These are phyloP conservation scores for Felis catus DNA, from an alignment of 2,113 vertebrate genomes.

Conservation along the genomic window F.catus_Fca126_mat1.0 CM031413.1:23171501-23172000, in stretches of 20 bases:
- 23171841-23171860: constrained; percentile 45
- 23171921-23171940: constrained; percentile 32
- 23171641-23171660: background rate
- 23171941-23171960: constrained; percentile 54
- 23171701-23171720: background rate
- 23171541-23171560: background rate
- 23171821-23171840: background rate
- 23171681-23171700: background rate
- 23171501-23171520: constrained; percentile 24
- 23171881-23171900: constrained; percentile 3
- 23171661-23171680: background rate
- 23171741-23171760: constrained; percentile 58
- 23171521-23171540: constrained; percentile 63
- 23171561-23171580: background rate
- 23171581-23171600: background rate
- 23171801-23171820: background rate
- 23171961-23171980: background rate
- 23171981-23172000: constrained; percentile 60
- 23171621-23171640: background rate
- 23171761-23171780: constrained; percentile 35
- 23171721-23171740: background rate
- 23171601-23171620: background rate
- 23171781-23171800: background rate
- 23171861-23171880: background rate
- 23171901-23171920: constrained; percentile 8